A percentile compares a stretch with the other conserved stretches of the same genome.
Conservation (phyloP, 2,113 vertebrate species). For the Spea bombifrons region DNA sequence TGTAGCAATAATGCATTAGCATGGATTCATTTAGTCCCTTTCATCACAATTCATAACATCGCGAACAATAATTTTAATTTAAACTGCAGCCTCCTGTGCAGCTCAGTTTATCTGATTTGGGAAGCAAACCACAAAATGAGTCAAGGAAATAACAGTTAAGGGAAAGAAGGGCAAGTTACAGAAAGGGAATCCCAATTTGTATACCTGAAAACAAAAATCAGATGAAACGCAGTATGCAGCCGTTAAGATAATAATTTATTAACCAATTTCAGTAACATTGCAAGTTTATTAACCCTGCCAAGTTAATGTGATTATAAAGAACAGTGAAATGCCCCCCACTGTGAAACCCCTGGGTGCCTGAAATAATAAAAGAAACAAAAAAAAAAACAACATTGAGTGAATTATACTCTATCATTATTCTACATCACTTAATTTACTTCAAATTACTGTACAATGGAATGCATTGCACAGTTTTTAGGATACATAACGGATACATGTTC, state of each 20-base stretch:
- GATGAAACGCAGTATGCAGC: background rate
- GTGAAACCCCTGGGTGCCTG: background rate
- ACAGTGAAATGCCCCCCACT: background rate
- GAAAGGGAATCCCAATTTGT: background rate
- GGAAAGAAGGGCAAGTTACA: background rate
- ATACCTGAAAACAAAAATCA: background rate
- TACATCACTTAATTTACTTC: background rate
- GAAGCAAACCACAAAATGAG: conserved; percentile 18
- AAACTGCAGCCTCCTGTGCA: conserved; percentile 56
- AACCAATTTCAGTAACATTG: background rate
- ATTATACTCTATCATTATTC: background rate
- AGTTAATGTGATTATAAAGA: conserved; percentile 4
- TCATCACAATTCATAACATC: conserved; percentile 60
- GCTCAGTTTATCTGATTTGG: conserved; percentile 53
- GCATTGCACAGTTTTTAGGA: too few relatives aligned
- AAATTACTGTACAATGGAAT: background rate
- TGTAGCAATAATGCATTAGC: conserved; percentile 66
- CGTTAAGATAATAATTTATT: background rate
- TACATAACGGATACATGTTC: too few relatives aligned
- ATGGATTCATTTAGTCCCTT: conserved; percentile 65
- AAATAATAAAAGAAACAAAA: background rate
- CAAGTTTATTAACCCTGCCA: background rate
- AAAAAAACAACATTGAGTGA: background rate
- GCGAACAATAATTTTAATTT: conserved; percentile 46
- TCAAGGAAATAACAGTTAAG: background rate